Percentiles rank a stretch among this genome's conserved stretches.
phyloP scores from a whole-genome alignment of 1,140 invertebrate genomes.

The Zaprionus ornatus region DNA sequence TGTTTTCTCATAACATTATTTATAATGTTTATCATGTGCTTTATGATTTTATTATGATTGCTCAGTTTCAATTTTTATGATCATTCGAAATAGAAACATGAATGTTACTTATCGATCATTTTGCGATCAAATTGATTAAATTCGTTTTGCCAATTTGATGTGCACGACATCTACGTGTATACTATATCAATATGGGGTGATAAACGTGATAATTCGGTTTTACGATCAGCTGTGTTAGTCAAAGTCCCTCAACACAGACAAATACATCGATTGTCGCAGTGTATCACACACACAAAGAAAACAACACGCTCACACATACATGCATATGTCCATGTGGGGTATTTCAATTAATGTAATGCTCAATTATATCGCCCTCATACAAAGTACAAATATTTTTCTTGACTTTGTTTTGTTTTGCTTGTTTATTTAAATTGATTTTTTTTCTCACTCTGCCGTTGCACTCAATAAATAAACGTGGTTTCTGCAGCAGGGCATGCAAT shows the following conservation, averaged over 20 bases:
- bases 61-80: neutral
- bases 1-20: conserved; percentile 1
- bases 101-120: neutral
- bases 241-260: neutral
- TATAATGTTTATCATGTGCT: neutral
- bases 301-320: neutral
- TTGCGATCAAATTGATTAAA: neutral
- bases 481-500: conserved; percentile 37
- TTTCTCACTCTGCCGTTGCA: conserved; percentile 31
- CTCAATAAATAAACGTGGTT: conserved; percentile 42
- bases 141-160: neutral
- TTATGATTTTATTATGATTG: neutral
- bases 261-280: neutral
- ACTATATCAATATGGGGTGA: neutral
- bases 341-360: conserved; percentile 28
- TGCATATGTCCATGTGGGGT: neutral
- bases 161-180: neutral
- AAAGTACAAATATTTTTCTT: conserved; percentile 17
- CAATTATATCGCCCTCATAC: conserved; percentile 26
- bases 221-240: conserved; percentile 21
- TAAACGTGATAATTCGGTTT: conserved; percentile 12
- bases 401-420: conserved; percentile 48
- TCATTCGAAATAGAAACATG: neutral
- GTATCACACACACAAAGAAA: neutral
- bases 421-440: conserved; percentile 73